Percentiles rank a stretch among this genome's conserved stretches.
Conservation (phyloP, 2,113 vertebrate species). For the western clawed frog (Xenopus tropicalis) region DNA sequence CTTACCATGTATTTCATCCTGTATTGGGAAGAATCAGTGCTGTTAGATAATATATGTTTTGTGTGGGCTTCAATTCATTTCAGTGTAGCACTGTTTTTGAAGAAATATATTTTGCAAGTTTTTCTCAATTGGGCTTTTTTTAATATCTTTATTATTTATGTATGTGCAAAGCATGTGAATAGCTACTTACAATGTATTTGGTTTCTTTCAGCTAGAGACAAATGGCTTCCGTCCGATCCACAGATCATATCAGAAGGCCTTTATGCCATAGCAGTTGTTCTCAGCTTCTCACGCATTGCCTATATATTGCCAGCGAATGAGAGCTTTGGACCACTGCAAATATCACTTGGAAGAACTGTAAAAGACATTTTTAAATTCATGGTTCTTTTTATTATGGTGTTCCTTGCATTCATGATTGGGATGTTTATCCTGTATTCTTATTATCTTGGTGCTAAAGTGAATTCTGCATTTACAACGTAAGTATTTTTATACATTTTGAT, state of each 20-base stretch:
- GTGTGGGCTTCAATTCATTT: too few species aligned
- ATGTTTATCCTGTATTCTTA: slow-evolving; percentile 92
- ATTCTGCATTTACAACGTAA: slow-evolving; percentile 88
- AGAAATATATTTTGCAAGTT: too few species aligned
- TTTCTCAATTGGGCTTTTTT: too few species aligned
- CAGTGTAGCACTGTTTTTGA: too few species aligned
- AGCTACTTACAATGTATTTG: slow-evolving; percentile 45
- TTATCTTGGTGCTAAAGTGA: slow-evolving; percentile 86
- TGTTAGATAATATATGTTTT: too few species aligned
- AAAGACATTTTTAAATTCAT: slow-evolving; percentile 94
- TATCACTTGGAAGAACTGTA: slow-evolving; percentile 84
- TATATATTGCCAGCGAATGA: slow-evolving; percentile 90
- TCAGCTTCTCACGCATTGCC: slow-evolving; percentile 84
- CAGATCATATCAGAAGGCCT: slow-evolving; percentile 89
- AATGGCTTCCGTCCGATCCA: slow-evolving; percentile 87
- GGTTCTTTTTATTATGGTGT: slow-evolving; percentile 92
- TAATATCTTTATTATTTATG: too few species aligned
- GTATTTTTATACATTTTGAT: slow-evolving; percentile 50
- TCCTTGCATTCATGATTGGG: slow-evolving; percentile 89
- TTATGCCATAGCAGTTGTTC: slow-evolving; percentile 84
- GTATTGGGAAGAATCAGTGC: too few species aligned
- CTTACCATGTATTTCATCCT: too few species aligned
- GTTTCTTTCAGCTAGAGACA: slow-evolving; percentile 76
- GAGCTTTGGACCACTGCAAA: slow-evolving; percentile 87
- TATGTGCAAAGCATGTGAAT: neutral